Percentiles rank a stretch among this genome's conserved stretches.
Evolutionary conservation across 2,113 vertebrate species (phyloP).

Genomic region (Mungos mungo): DNA sequence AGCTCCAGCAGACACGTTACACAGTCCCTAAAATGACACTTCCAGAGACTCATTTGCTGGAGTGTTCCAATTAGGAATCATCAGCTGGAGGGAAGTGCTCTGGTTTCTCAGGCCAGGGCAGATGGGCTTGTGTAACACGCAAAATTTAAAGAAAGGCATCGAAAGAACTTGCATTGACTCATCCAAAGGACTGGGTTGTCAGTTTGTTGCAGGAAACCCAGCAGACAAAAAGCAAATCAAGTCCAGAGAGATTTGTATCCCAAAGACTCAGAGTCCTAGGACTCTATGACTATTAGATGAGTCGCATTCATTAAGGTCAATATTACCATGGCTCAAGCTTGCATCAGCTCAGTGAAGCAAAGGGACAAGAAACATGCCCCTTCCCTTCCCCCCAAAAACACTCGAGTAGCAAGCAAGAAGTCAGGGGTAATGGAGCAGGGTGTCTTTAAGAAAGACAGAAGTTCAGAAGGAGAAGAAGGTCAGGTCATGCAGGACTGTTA

Average conservation of each 20-base stretch:
- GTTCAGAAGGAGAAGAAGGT: background rate
- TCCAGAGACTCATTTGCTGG: slow-evolving; percentile 49
- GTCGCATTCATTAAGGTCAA: background rate
- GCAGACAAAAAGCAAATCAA: background rate
- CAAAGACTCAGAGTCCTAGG: background rate
- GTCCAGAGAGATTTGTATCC: background rate
- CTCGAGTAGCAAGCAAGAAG: background rate
- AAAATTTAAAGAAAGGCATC: slow-evolving; percentile 42
- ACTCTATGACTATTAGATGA: background rate
- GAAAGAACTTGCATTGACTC: background rate
- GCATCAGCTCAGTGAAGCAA: background rate
- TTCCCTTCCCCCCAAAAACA: background rate
- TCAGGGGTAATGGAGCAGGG: background rate
- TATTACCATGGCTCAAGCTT: background rate
- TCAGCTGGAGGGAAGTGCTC: slow-evolving; percentile 52
- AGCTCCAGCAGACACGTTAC: slow-evolving; percentile 67
- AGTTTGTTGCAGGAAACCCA: background rate
- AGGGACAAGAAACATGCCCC: background rate
- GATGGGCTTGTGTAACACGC: background rate
- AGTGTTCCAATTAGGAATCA: slow-evolving; percentile 75
- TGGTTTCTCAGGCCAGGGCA: background rate
- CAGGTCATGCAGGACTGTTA: background rate
- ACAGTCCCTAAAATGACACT: slow-evolving; percentile 66
- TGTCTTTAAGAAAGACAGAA: background rate
- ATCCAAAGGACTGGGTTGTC: background rate